These are phyloP conservation scores for Corticium candelabrum DNA, from an alignment of 37 sponge, comb jelly and placozoan genomes.

Conservation along the genomic window DNA sequence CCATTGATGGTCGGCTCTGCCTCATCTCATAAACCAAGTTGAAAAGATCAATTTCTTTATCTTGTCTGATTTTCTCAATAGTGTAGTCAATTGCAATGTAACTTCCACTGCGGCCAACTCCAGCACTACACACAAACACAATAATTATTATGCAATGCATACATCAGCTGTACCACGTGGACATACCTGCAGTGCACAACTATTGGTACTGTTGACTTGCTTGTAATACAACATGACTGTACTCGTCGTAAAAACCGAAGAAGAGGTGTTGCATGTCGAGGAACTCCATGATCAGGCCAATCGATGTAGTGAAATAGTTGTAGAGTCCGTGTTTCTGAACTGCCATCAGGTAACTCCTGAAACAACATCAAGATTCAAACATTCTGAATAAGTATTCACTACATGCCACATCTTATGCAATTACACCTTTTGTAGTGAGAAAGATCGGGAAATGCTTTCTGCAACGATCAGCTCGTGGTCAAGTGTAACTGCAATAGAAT, in stretches of 20 bases:
- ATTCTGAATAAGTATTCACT: too few species aligned
- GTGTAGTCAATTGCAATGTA: neutral
- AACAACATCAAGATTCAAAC: too few species aligned
- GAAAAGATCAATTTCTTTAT: neutral
- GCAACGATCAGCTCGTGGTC: neutral
- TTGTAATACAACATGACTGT: neutral
- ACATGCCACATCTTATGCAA: too few species aligned
- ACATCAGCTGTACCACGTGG: neutral
- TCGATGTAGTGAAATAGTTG: neutral
- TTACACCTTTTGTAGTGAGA: too few species aligned
- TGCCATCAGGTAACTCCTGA: too few species aligned
- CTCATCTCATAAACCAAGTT: neutral
- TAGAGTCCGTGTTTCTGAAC: neutral
- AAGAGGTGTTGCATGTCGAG: neutral
- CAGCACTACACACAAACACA: neutral
- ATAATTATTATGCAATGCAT: too few species aligned
- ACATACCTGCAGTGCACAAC: neutral
- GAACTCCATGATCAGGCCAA: neutral
- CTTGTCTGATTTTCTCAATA: neutral
- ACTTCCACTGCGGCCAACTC: neutral
- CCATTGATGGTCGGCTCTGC: neutral
- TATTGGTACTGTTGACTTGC: neutral
- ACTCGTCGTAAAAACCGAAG: neutral
- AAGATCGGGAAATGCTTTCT: neutral
- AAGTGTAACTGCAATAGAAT: constrained; percentile 50